Base-by-base conservation (phyloP, 2,888 invertebrate species). In the Orthosia gracilis region DNA sequence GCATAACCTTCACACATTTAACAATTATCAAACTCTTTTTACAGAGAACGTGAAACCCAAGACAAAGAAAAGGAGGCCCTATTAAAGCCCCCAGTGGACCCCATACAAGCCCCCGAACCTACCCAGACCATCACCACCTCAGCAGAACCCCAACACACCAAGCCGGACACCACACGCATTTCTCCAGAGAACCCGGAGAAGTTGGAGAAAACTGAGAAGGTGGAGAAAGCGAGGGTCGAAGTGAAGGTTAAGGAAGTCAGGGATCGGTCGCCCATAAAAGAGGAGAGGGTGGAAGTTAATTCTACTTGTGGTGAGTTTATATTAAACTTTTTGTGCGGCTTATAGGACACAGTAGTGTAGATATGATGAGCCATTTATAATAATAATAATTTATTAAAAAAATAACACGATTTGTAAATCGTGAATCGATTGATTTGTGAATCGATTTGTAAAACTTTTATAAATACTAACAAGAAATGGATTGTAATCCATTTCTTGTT, bases 301-400 rank as follows among this genome's bases (percentile, higher is more conserved):
- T 96, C 95, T 72, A 96, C 95, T 69, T 94, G 94, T 88, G 95
- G 95, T 94, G 45, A 92, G 93, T 91, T 18, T 61, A 58, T 7
- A 0, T 58, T 11, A 9, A n/a, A n/a, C 1, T 9, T 86, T 5
- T 50, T 31, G 31, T 31, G 26, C 26, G 31, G 31, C 31, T 31
- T 31, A 31, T 7, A 40, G 40, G 1, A 40, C 40, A 40, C 7
- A 40, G 5, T 31, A 7, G 31, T 31, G 31, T 7, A 31, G 7
- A 31, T 31, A 31, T 31, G 5, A 31, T 31, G 31, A 7, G 31
- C 31, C 31, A 31, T 31, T 31, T 31, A 7, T 31, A 31, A 31
- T 31, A 31, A 31, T 31, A 31, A 31, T 7, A 31, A 31, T 7
- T 9, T 40, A 40, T 31, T 31, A 7, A 0, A 31, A 31, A 31